Evolutionary conservation across 2,113 vertebrate species (phyloP).

Genomic region (Phodopus roborovskii): DNA sequence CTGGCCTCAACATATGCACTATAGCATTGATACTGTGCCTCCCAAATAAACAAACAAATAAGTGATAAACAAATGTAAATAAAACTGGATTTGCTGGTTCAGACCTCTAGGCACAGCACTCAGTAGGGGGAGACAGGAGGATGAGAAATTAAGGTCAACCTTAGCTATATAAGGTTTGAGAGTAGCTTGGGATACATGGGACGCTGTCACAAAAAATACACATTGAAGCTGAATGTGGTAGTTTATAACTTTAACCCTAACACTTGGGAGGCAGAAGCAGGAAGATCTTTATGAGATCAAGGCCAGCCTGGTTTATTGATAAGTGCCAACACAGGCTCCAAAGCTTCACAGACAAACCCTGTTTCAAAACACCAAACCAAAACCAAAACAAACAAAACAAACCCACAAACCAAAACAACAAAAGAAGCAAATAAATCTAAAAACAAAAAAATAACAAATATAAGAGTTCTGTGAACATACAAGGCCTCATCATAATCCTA

Average conservation of each 20-base stretch:
- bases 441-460: background rate
- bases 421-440: too few relatives aligned
- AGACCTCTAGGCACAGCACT: background rate
- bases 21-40: background rate
- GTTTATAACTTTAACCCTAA: background rate
- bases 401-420: too few relatives aligned
- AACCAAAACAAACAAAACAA: background rate
- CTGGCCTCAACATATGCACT: background rate
- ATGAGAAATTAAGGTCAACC: background rate
- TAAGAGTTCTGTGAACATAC: background rate
- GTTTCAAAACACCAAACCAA: too few relatives aligned
- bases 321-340: background rate
- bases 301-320: background rate
- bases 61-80: too few relatives aligned
- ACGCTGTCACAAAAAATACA: background rate
- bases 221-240: background rate
- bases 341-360: background rate
- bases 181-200: background rate
- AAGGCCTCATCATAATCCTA: too few relatives aligned
- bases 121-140: background rate
- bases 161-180: background rate
- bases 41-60: background rate
- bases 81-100: too few relatives aligned
- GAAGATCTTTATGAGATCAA: background rate
- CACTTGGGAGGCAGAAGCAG: background rate